Conservation (phyloP, 2,113 vertebrate genomes). For the Melierax canorus region DNA sequence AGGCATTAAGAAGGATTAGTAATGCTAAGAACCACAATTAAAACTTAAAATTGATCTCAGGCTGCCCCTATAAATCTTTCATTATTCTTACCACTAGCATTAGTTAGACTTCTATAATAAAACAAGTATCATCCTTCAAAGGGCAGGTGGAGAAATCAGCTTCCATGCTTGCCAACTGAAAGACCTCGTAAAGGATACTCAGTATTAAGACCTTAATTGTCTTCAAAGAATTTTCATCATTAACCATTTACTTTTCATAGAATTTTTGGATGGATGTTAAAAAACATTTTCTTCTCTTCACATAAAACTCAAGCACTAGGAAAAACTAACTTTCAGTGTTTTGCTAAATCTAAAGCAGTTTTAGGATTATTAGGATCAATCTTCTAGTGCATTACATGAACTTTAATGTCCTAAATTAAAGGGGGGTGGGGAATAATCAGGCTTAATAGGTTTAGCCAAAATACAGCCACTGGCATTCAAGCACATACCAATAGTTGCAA, state of each 20-base stretch:
- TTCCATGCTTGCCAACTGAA: not conserved
- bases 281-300: not conserved
- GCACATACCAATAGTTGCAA: not conserved
- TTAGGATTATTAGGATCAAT: not conserved
- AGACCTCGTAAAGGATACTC: not conserved
- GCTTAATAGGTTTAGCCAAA: not conserved
- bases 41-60: not conserved
- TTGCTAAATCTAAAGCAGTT: not conserved
- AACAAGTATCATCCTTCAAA: not conserved
- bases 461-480: not conserved
- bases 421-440: not conserved
- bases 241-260: not conserved
- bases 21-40: not conserved
- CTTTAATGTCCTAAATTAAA: not conserved
- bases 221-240: not conserved
- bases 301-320: not conserved
- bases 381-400: not conserved
- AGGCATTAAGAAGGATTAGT: not conserved
- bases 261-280: not conserved
- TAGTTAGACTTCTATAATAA: not conserved
- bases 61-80: not conserved
- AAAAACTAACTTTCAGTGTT: not conserved
- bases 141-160: not conserved
- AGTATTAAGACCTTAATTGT: not conserved
- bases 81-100: not conserved